Conservation (phyloP, 2,797 vertebrate species). For the Austrolebias charrua region DNA sequence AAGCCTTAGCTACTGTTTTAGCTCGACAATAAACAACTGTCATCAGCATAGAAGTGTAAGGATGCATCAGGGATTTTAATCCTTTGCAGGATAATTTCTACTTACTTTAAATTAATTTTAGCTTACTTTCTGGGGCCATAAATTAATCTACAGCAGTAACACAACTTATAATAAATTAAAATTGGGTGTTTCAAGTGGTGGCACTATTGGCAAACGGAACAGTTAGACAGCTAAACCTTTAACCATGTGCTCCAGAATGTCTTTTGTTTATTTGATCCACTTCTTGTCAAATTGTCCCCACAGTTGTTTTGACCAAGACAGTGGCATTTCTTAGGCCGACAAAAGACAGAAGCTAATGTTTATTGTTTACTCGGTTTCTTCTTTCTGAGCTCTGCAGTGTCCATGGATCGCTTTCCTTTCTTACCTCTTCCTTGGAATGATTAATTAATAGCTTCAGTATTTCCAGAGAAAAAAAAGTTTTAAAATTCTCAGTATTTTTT, state of each 20-base stretch:
- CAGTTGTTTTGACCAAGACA: conserved; percentile 35
- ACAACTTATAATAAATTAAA: not conserved
- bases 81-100: conserved; percentile 14
- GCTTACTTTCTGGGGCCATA: not conserved
- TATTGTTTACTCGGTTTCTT: conserved; percentile 9
- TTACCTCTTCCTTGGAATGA: conserved; percentile 11
- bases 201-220: not conserved
- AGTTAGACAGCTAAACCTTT: conserved; percentile 13
- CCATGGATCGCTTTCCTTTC: conserved; percentile 6
- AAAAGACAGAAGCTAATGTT: conserved; percentile 6
- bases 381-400: conserved; percentile 8
- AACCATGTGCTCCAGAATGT: conserved; percentile 12
- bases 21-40: too few relatives aligned
- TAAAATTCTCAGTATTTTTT: not conserved
- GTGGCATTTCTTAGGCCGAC: conserved; percentile 20
- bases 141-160: not conserved
- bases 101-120: not conserved
- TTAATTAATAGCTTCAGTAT: conserved; percentile 24
- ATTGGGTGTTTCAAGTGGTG: not conserved
- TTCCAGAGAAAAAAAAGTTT: conserved; percentile 16
- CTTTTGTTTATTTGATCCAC: conserved; percentile 20
- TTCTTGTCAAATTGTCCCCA: conserved; percentile 24
- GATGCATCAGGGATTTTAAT: too few relatives aligned
- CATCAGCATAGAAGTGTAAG: too few relatives aligned
- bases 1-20: too few relatives aligned